phyloP scores from a whole-genome alignment of 2,888 invertebrate species.

The Poecilus cupreus region DNA sequence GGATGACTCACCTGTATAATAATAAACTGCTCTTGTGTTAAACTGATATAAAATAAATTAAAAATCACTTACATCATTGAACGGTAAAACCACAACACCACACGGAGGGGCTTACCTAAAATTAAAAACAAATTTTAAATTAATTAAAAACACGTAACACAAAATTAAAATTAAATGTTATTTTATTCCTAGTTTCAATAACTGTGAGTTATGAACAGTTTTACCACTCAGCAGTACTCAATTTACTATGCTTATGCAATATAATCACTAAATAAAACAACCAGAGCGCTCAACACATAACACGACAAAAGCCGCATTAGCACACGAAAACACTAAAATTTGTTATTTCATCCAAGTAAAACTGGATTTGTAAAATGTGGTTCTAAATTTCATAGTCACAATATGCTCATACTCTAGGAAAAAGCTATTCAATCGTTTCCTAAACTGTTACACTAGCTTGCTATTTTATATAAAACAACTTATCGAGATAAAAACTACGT shows the following conservation, averaged over 20 bases:
- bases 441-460: neutral
- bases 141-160: no score
- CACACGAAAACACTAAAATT: constrained; percentile 31
- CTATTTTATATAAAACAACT: neutral
- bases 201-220: no score
- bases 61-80: no score
- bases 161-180: no score
- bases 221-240: no score
- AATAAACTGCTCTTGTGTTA: no score
- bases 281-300: neutral
- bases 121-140: no score
- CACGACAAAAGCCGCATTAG: constrained; percentile 1
- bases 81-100: no score
- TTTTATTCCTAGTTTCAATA: no score
- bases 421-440: neutral
- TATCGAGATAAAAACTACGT: neutral
- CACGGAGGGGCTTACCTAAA: no score
- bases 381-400: constrained; percentile 26
- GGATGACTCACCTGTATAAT: neutral
- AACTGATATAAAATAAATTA: no score
- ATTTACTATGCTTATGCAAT: no score
- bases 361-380: constrained; percentile 27
- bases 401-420: neutral
- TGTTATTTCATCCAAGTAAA: neutral
- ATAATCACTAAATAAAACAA: neutral